Base-by-base conservation (phyloP, 2,113 vertebrate species). In the Eudyptes chrysolophus region DNA sequence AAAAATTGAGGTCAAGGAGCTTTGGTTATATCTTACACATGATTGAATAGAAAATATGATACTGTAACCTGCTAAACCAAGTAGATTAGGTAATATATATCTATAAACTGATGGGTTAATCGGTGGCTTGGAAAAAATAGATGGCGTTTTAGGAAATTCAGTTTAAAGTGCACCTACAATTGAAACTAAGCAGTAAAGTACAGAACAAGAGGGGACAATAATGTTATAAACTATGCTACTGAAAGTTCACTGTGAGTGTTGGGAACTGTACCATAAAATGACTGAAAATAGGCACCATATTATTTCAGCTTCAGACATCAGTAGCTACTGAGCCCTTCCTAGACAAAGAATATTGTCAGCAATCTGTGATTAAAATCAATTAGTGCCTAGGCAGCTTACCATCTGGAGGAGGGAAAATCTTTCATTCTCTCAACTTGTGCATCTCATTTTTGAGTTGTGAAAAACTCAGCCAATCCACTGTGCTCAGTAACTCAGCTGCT, bases 1-100 rank as follows among this genome's bases (percentile, higher is more conserved):
- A 94, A 97, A 97, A 95, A 87, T 32, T 89, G 87, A 96, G 79
- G 71, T 94, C 94, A 77, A n/a, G 75, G 94, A 96, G 88, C n/a
- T 90, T 96, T 93, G 58, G 51, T 84, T 89, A 48, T 8, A 19
- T 57, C 49, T 94, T 84, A 68, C 7, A 6, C 26, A 44, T 65
- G 79, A 94, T 18, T 22, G 32, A 92, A 62, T 69, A 66, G 72
- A 71, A 77, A 88, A 86, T 61, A 65, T 52, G 71, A 75, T 60
- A 74, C n/a, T 90, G 26, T 76, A 92, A 77, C 66, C 38, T 71
- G 60, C 72, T 70, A 61, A 57, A 42, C 65, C 75, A 25, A 66
- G 42, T 38, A 48, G 38, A 65, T 85, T 95, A 82, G 74, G 76
- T 61, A 79, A 65, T 70, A 66, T 57, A 49, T 76, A 76, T 89